Percentiles rank a stretch among this genome's conserved stretches.
These are phyloP conservation scores for Istiophorus platypterus DNA, from an alignment of 2,113 vertebrate species.

Conservation along the genomic window DNA sequence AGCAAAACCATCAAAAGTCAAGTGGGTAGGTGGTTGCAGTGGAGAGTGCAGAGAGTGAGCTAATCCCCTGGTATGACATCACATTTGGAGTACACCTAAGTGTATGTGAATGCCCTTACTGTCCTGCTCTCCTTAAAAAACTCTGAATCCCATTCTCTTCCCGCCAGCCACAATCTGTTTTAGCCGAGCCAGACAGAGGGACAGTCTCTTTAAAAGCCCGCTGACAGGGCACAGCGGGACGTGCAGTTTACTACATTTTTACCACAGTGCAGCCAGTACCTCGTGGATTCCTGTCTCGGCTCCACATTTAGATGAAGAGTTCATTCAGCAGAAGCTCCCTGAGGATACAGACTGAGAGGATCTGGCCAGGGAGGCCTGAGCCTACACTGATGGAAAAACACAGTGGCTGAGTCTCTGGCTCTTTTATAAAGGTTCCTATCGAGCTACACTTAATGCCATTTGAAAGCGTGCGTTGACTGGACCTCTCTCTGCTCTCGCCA, in stretches of 20 bases:
- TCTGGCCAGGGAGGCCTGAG: slow-evolving; percentile 30
- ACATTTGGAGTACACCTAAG: background rate
- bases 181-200: slow-evolving; percentile 37
- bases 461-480: slow-evolving; percentile 22
- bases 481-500: slow-evolving; percentile 13
- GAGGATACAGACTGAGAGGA: slow-evolving; percentile 49
- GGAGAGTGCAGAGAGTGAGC: background rate
- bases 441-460: slow-evolving; percentile 19
- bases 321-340: slow-evolving; percentile 55
- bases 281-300: slow-evolving; percentile 59
- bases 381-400: slow-evolving; percentile 56
- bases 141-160: slow-evolving; percentile 1
- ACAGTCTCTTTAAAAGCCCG: slow-evolving; percentile 54
- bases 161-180: slow-evolving; percentile 27
- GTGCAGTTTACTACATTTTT: slow-evolving; percentile 54
- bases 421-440: slow-evolving; percentile 44
- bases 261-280: slow-evolving; percentile 6
- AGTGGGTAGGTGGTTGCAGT: background rate
- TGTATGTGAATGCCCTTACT: slow-evolving; percentile 25
- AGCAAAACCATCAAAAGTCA: background rate
- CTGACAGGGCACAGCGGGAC: slow-evolving; percentile 59
- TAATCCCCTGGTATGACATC: background rate
- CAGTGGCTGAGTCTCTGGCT: slow-evolving; percentile 34
- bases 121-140: slow-evolving; percentile 28
- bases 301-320: slow-evolving; percentile 67